These are phyloP conservation scores for Decapterus maruadsi DNA, from an alignment of 2,797 vertebrate genomes.

Conservation along the genomic window DNA sequence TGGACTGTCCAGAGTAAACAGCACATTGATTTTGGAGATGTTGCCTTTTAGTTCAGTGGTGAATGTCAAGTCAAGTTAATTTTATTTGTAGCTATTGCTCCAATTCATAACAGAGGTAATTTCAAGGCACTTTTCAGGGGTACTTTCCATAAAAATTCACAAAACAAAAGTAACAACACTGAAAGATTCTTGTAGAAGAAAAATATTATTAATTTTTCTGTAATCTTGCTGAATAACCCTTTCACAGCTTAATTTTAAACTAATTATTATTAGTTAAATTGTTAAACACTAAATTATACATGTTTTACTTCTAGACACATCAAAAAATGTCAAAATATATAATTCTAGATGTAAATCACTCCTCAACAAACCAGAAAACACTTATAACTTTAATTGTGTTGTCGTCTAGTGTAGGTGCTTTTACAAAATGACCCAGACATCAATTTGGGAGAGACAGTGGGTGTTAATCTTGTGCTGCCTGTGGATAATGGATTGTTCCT, in stretches of 20 bases:
- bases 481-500: conserved; percentile 48
- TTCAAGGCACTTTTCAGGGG: too few relatives aligned
- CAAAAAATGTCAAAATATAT: not conserved
- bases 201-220: not conserved
- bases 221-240: not conserved
- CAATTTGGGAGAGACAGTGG: conserved; percentile 14
- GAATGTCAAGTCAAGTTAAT: not conserved
- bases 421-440: conserved; percentile 30
- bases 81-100: too few relatives aligned
- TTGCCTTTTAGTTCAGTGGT: not conserved
- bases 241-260: not conserved
- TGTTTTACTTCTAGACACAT: not conserved
- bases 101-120: too few relatives aligned
- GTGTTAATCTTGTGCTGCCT: conserved; percentile 42
- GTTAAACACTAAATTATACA: not conserved
- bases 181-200: not conserved
- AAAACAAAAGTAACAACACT: not conserved
- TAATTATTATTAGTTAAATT: not conserved
- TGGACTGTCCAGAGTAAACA: not conserved
- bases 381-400: conserved; percentile 13
- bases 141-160: not conserved
- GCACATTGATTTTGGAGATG: not conserved
- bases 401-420: conserved; percentile 15
- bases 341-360: conserved; percentile 1
- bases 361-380: conserved; percentile 9